Evolutionary conservation across 2,113 vertebrate genomes (phyloP).

Genomic region (Nyctibius bracteatus): DNA sequence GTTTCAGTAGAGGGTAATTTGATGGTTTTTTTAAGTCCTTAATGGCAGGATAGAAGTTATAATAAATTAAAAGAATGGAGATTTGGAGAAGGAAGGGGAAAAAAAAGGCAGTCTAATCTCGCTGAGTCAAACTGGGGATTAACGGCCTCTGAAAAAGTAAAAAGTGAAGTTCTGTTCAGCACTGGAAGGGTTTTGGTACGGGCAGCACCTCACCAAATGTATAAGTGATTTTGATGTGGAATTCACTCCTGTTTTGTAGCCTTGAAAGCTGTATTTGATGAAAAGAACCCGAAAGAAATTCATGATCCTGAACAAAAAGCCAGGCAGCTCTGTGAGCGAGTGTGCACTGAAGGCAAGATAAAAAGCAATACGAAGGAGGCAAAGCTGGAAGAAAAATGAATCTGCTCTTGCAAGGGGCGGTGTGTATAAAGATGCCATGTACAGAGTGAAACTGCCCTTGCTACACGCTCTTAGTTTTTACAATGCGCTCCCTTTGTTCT

Average conservation of each 20-base stretch:
- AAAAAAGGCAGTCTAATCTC: background rate
- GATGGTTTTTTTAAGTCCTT: background rate
- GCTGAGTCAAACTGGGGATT: fast-evolving
- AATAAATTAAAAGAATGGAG: background rate
- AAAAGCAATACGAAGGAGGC: conserved; percentile 58
- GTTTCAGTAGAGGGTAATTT: conserved; percentile 46
- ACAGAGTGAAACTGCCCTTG: background rate
- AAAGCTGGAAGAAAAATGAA: conserved; percentile 59
- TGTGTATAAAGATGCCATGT: background rate
- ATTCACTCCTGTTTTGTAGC: conserved; percentile 58
- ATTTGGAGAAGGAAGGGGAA: background rate
- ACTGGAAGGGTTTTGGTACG: background rate
- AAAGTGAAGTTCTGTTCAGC: background rate
- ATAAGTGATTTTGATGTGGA: conserved; percentile 38
- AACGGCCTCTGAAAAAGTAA: background rate
- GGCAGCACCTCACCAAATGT: background rate
- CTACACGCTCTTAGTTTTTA: background rate
- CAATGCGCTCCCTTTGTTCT: background rate
- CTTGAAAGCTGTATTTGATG: conserved; percentile 75
- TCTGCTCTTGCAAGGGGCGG: background rate
- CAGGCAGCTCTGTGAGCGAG: conserved; percentile 42
- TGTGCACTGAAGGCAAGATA: conserved; percentile 26
- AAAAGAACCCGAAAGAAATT: conserved; percentile 78
- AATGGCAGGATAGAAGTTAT: background rate
- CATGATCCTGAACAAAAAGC: conserved; percentile 63